Evolutionary conservation across 2,113 vertebrate genomes (phyloP).

Genomic region (Pan paniscus): DNA sequence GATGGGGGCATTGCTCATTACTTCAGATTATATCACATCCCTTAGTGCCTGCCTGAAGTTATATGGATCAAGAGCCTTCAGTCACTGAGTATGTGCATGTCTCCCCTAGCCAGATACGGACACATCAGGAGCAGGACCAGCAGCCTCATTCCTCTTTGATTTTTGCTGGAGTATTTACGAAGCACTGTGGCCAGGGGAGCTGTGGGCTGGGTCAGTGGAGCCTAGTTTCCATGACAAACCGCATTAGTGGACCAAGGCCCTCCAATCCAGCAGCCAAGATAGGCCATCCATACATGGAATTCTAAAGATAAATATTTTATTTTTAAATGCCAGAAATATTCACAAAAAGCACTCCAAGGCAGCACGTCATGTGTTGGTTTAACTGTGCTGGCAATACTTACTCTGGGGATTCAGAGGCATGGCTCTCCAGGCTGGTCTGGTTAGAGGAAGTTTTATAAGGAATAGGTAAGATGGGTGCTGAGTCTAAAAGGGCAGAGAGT

Average conservation of each 20-base stretch:
- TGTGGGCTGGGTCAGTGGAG: rapidly evolving
- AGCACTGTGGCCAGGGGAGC: not conserved
- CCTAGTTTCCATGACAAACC: not conserved
- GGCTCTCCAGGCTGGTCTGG: not conserved
- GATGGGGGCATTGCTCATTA: not conserved
- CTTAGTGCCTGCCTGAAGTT: not conserved
- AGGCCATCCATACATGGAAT: not conserved
- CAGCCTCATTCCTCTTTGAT: rapidly evolving
- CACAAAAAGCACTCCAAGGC: not conserved
- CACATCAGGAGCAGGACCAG: not conserved
- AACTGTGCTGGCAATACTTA: too few species aligned
- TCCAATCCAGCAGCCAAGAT: not conserved
- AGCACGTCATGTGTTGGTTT: rapidly evolving
- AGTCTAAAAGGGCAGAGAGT: not conserved
- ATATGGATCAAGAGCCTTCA: not conserved
- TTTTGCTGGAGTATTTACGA: not conserved
- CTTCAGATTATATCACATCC: too few species aligned
- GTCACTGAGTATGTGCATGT: rapidly evolving
- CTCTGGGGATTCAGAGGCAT: too few species aligned
- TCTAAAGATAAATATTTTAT: not conserved
- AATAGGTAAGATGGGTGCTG: not conserved
- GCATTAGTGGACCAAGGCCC: too few species aligned
- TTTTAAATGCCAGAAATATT: too few species aligned
- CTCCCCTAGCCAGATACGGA: not conserved
- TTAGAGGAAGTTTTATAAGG: not conserved